A percentile compares a stretch with the other conserved stretches of the same genome.
These are phyloP conservation scores for Argyresthia albistria DNA, from an alignment of 2,888 invertebrate genomes.

Conservation along the genomic window DNA sequence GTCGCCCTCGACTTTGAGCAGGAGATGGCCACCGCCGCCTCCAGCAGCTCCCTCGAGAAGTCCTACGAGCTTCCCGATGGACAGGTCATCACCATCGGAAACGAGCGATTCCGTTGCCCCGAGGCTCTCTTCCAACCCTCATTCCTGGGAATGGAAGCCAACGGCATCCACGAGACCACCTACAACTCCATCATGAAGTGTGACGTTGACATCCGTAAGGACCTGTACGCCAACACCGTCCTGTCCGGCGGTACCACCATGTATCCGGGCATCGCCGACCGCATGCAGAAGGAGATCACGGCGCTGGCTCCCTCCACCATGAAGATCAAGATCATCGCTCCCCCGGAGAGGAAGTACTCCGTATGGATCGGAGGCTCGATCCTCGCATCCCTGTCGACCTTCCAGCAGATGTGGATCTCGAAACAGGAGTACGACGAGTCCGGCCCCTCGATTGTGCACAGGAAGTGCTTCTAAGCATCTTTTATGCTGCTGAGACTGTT, in stretches of 20 bases:
- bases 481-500: constrained; percentile 59
- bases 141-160: constrained; percentile 91
- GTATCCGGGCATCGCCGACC: constrained; percentile 95
- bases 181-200: constrained; percentile 99
- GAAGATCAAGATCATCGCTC: constrained; percentile 95
- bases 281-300: constrained; percentile 94
- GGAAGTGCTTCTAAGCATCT: constrained; percentile 93
- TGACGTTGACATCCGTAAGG: constrained; percentile 97
- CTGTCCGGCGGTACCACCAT: constrained; percentile 95
- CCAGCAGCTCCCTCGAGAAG: constrained; percentile 93
- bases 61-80: constrained; percentile 96
- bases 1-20: constrained; percentile 93
- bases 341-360: constrained; percentile 95
- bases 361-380: constrained; percentile 96
- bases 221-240: constrained; percentile 95
- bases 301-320: constrained; percentile 91
- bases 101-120: constrained; percentile 95
- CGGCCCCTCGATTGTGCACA: constrained; percentile 96
- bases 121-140: constrained; percentile 96
- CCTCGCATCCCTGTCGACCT: constrained; percentile 91
- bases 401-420: constrained; percentile 97
- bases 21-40: constrained; percentile 95
- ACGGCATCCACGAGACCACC: constrained; percentile 90
- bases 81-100: constrained; percentile 92
- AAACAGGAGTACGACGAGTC: constrained; percentile 98